Evolutionary conservation across 2,113 vertebrate genomes (phyloP).

Genomic region (Pogona vitticeps): DNA sequence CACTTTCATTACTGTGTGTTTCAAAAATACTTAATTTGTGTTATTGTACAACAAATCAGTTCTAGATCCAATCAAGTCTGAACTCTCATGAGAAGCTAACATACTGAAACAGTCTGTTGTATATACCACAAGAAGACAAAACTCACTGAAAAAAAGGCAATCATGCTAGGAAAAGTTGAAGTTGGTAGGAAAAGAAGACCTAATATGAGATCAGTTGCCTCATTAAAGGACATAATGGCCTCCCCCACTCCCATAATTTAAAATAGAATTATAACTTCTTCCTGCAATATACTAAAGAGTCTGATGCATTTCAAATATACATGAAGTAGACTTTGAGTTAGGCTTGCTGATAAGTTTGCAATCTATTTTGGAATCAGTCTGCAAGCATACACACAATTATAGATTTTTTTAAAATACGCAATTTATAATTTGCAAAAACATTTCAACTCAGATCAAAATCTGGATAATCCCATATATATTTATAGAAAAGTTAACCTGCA

Average conservation of each 20-base stretch:
- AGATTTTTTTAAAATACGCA: neutral
- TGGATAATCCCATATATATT: neutral
- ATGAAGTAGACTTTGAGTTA: neutral
- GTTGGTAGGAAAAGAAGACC: neutral
- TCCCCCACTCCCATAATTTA: neutral
- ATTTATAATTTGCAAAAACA: neutral
- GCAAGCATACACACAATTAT: neutral
- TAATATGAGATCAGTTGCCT: too few relatives aligned
- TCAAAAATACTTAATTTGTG: neutral
- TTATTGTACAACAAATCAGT: too few relatives aligned
- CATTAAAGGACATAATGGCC: neutral
- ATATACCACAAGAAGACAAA: too few relatives aligned
- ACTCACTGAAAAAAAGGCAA: too few relatives aligned
- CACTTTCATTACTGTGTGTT: neutral
- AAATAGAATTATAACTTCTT: neutral
- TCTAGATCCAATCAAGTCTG: too few relatives aligned
- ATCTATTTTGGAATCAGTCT: conserved; percentile 6
- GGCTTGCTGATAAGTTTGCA: neutral
- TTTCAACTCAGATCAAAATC: neutral
- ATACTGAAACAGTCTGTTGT: too few relatives aligned
- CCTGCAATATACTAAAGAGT: neutral
- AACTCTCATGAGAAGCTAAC: too few relatives aligned
- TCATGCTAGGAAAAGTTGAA: too few relatives aligned
- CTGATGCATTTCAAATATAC: neutral
- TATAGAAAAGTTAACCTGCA: neutral